Evolutionary conservation across 2,113 vertebrate species (phyloP).

Genomic region (Octodon degus): DNA sequence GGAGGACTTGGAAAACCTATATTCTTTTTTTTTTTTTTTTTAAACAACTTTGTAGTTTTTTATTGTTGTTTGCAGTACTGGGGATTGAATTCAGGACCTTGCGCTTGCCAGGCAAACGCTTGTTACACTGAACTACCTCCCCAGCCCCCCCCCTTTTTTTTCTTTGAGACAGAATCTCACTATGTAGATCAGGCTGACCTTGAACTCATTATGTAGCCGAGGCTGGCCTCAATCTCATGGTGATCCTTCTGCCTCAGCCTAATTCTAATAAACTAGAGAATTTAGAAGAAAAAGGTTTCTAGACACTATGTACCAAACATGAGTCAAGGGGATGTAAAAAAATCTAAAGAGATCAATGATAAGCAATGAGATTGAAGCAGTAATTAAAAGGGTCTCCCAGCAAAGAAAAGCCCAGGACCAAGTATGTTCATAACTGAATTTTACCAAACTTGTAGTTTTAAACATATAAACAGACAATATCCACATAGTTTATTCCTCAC

Average conservation of each 20-base stretch:
- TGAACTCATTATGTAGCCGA: no score
- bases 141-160: no score
- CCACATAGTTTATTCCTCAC: slow-evolving; percentile 99
- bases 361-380: not conserved
- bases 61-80: no score
- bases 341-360: not conserved
- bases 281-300: not conserved
- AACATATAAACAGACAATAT: slow-evolving; percentile 87
- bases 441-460: not conserved
- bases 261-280: not conserved
- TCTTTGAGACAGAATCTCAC: no score
- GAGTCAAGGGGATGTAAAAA: not conserved
- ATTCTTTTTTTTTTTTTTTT: no score
- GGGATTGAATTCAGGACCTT: no score
- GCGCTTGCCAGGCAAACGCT: no score
- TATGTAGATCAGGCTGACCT: no score
- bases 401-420: not conserved
- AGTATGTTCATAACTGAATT: not conserved
- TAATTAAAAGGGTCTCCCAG: not conserved
- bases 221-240: no score
- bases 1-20: not conserved
- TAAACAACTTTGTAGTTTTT: no score
- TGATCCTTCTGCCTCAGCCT: no score
- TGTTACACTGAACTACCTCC: no score
- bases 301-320: not conserved